Conservation (phyloP, 2,888 invertebrate genomes). For the Euclidia mi region DNA sequence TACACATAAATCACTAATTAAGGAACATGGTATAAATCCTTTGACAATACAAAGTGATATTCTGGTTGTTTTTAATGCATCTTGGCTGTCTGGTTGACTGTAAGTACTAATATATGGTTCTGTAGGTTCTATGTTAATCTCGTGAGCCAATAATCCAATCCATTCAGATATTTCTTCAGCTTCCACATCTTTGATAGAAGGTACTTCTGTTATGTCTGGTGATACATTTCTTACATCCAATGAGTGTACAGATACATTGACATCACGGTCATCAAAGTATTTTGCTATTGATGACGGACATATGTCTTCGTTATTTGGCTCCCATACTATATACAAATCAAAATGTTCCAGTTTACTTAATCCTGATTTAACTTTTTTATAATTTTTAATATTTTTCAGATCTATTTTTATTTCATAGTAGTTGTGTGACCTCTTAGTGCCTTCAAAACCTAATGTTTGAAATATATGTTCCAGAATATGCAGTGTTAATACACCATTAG, state of each 20-base stretch:
- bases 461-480: constrained; percentile 74
- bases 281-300: constrained; percentile 85
- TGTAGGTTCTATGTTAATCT: constrained; percentile 64
- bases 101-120: constrained; percentile 80
- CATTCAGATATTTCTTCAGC: constrained; percentile 81
- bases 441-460: constrained; percentile 83
- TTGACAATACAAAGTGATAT: constrained; percentile 72
- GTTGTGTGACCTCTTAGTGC: constrained; percentile 70
- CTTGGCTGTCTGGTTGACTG: constrained; percentile 70
- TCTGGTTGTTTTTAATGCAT: constrained; percentile 70
- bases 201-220: constrained; percentile 72
- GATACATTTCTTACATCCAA: constrained; percentile 58
- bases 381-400: constrained; percentile 67
- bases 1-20: constrained; percentile 64
- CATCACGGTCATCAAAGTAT: constrained; percentile 74
- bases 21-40: constrained; percentile 73
- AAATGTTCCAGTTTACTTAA: constrained; percentile 71
- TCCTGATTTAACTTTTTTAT: constrained; percentile 61
- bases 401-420: constrained; percentile 77
- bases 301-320: constrained; percentile 70
- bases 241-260: constrained; percentile 63
- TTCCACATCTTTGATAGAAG: constrained; percentile 71
- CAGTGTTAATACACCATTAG: constrained; percentile 75
- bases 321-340: constrained; percentile 76
- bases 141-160: constrained; percentile 77